Percentiles rank a stretch among this genome's conserved stretches.
Conservation (phyloP, 2,113 vertebrate genomes). For the Oreocharis arfaki region DNA sequence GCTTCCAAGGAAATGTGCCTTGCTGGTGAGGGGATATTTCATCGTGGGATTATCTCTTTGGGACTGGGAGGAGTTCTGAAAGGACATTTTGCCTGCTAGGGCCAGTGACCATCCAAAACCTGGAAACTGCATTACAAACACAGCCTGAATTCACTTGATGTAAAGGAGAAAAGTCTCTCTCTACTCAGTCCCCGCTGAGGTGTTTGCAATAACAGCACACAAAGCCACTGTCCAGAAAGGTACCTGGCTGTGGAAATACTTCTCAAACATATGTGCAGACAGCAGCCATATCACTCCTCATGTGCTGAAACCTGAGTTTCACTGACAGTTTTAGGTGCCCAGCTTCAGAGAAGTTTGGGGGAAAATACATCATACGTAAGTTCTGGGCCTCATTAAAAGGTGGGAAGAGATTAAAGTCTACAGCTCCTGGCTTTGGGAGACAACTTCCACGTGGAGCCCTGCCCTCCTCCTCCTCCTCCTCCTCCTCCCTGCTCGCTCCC, state of each 20-base stretch:
- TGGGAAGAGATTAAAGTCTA: not conserved
- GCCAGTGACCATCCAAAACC: not conserved
- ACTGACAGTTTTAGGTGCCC: not conserved
- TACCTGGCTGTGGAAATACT: not conserved
- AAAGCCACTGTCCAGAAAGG: not conserved
- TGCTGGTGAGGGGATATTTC: not conserved
- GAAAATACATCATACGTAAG: accelerated
- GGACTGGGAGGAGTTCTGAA: not conserved
- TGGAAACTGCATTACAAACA: not conserved
- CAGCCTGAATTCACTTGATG: not conserved
- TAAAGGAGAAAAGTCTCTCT: not conserved
- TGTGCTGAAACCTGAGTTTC: not conserved
- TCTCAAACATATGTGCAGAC: not conserved
- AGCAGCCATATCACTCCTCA: not conserved
- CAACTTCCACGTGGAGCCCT: not conserved
- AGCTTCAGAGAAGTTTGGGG: not conserved
- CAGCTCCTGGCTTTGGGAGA: not conserved
- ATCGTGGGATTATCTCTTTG: not conserved
- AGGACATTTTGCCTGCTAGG: not conserved
- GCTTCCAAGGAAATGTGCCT: not conserved
- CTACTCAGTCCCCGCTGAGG: accelerated
- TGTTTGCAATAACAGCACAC: not conserved
- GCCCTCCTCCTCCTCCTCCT: not conserved
- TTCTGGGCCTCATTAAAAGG: not conserved
- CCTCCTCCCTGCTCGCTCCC: accelerated